phyloP scores from a whole-genome alignment of 2,113 vertebrate genomes.

The Boleophthalmus pectinirostris region DNA sequence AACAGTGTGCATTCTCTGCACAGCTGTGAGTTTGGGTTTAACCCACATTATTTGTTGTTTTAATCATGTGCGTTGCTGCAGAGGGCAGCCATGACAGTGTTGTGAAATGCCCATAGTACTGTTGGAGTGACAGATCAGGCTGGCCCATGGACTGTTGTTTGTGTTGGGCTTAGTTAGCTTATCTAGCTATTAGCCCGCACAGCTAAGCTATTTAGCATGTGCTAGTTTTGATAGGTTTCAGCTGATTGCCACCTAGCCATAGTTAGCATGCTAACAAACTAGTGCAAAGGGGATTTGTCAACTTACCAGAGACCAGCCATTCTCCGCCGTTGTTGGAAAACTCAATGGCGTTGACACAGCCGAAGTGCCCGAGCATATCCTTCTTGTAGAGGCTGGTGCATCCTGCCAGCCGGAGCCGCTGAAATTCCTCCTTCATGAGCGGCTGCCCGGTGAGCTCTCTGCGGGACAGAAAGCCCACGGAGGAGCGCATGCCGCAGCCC shows the following conservation, averaged over 20 bases:
- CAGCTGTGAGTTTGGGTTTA: conserved; percentile 19
- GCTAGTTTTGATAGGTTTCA: conserved; percentile 27
- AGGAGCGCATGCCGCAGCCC: conserved; percentile 90
- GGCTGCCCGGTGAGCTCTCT: conserved; percentile 87
- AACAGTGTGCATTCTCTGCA: conserved; percentile 17
- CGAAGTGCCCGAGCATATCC: conserved; percentile 96
- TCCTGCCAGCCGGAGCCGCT: conserved; percentile 89
- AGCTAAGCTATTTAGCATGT: conserved; percentile 50
- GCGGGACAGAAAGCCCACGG: conserved; percentile 95
- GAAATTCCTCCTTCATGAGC: conserved; percentile 93
- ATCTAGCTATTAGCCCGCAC: conserved; percentile 1
- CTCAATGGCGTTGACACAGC: conserved; percentile 99
- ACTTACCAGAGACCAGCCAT: conserved; percentile 96
- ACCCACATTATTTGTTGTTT: conserved; percentile 38
- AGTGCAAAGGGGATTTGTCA: conserved; percentile 33
- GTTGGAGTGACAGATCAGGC: conserved; percentile 23
- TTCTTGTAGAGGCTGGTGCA: conserved; percentile 95
- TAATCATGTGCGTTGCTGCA: conserved; percentile 29
- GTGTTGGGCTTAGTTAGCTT: conserved; percentile 27
- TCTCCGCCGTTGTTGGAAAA: conserved; percentile 98
- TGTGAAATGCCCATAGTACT: not conserved
- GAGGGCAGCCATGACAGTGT: conserved; percentile 2
- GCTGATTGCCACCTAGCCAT: conserved; percentile 46
- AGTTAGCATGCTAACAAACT: conserved; percentile 56
- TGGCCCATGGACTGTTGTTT: conserved; percentile 1